Percentiles rank a stretch among this genome's conserved stretches.
phyloP scores from a whole-genome alignment of 2,888 invertebrate species.

The Plebejus melissa region DNA sequence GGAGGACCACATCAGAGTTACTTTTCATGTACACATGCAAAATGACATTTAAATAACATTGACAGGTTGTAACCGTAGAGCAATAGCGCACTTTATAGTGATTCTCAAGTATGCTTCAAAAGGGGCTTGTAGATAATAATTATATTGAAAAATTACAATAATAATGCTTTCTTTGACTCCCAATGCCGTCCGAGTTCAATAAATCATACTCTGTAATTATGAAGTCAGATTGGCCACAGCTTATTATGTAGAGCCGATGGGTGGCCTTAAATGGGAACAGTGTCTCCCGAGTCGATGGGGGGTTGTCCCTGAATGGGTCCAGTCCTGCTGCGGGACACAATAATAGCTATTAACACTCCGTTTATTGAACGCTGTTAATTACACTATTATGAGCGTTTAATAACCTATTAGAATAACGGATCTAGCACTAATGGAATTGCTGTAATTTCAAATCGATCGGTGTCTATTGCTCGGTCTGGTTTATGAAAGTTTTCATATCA shows the following conservation, averaged over 20 bases:
- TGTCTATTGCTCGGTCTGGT: not conserved
- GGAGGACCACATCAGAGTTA: too few relatives aligned
- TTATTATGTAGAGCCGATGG: conserved; percentile 9
- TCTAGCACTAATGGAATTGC: not conserved
- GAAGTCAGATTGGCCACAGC: not conserved
- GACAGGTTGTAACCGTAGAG: too few relatives aligned
- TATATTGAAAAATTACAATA: not conserved
- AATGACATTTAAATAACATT: too few relatives aligned
- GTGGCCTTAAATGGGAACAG: conserved; percentile 1
- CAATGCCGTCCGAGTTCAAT: not conserved
- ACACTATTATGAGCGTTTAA: not conserved
- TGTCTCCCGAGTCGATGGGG: not conserved
- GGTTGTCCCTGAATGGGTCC: not conserved
- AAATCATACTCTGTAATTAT: conserved; percentile 8
- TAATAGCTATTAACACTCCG: conserved; percentile 11
- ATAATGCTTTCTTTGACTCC: not conserved
- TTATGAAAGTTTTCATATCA: not conserved
- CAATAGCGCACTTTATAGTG: too few relatives aligned
- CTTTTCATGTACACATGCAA: too few relatives aligned
- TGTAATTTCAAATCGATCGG: not conserved
- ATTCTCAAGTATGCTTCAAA: too few relatives aligned
- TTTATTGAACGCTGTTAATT: not conserved
- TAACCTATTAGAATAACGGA: not conserved
- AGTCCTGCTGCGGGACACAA: not conserved
- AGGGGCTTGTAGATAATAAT: not conserved